Conservation (phyloP, 1,140 invertebrate genomes). For the Microvelia longipes region DNA sequence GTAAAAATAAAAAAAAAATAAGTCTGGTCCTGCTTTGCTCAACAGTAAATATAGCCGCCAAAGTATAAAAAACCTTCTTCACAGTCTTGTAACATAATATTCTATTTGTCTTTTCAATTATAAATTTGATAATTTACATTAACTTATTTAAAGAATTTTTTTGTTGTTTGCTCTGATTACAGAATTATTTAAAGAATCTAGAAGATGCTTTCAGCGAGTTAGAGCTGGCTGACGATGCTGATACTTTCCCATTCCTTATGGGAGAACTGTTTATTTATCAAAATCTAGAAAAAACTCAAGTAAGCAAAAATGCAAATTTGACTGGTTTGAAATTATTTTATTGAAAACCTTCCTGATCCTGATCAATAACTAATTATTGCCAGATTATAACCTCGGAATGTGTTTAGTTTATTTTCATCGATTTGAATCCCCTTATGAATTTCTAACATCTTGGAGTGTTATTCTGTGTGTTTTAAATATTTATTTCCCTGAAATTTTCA, state of each 20-base stretch:
- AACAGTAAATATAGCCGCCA: too few relatives aligned
- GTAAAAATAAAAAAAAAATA: too few relatives aligned
- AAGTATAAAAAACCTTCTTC: too few relatives aligned
- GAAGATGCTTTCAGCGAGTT: constrained; percentile 86
- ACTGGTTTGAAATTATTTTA: not conserved
- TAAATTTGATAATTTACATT: too few relatives aligned
- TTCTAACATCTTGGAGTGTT: not conserved
- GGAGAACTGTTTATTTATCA: constrained; percentile 81
- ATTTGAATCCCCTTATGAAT: too few relatives aligned
- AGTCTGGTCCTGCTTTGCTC: too few relatives aligned
- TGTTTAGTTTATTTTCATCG: too few relatives aligned
- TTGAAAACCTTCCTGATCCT: not conserved
- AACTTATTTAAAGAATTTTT: too few relatives aligned
- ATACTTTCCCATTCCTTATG: constrained; percentile 65
- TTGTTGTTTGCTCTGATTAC: too few relatives aligned
- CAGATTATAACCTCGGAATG: not conserved
- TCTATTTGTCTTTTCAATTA: too few relatives aligned
- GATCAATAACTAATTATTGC: not conserved
- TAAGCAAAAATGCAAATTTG: constrained; percentile 29
- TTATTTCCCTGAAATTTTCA: not conserved
- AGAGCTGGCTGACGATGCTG: constrained; percentile 55
- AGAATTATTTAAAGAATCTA: constrained; percentile 80
- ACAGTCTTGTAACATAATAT: too few relatives aligned
- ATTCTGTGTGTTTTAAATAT: not conserved
- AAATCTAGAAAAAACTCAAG: constrained; percentile 55